A percentile compares a stretch with the other conserved stretches of the same genome.
Conservation (phyloP, 2,888 invertebrate species). For the Pseudanteris insignis region DNA sequence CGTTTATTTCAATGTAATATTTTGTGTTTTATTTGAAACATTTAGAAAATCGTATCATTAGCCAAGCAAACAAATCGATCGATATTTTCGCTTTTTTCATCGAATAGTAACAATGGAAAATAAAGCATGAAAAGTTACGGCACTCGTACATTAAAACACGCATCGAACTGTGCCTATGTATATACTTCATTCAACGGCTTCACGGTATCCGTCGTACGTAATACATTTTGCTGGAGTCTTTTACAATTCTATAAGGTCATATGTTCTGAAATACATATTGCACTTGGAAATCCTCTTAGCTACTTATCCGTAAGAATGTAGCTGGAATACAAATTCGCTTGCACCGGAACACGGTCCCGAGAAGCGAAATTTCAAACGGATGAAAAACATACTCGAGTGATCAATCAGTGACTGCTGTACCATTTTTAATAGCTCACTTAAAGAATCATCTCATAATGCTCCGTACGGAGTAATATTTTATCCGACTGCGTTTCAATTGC, state of each 20-base stretch:
- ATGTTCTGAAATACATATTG: conserved; percentile 33
- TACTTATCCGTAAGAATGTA: conserved; percentile 29
- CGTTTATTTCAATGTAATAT: no score
- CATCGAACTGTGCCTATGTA: neutral
- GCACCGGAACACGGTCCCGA: conserved; percentile 4
- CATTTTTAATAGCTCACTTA: conserved; percentile 4
- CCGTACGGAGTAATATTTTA: no score
- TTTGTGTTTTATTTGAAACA: no score
- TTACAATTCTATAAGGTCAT: conserved; percentile 32
- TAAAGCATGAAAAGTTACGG: neutral
- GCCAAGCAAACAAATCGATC: no score
- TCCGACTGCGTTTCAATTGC: no score
- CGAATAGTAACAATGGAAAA: no score
- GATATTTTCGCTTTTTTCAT: no score
- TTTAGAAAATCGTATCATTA: no score
- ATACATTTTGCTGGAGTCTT: conserved; percentile 13
- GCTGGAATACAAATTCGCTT: conserved; percentile 26
- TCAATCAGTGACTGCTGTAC: conserved; percentile 18
- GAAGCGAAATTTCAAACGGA: conserved; percentile 14
- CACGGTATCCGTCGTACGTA: conserved; percentile 7
- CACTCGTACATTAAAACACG: conserved; percentile 2
- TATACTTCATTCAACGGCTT: conserved; percentile 4
- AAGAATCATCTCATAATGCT: no score
- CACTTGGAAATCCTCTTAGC: conserved; percentile 36
- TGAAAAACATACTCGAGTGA: conserved; percentile 21